Conservation (phyloP, 2,888 invertebrate genomes). For the Volucella bombylans region DNA sequence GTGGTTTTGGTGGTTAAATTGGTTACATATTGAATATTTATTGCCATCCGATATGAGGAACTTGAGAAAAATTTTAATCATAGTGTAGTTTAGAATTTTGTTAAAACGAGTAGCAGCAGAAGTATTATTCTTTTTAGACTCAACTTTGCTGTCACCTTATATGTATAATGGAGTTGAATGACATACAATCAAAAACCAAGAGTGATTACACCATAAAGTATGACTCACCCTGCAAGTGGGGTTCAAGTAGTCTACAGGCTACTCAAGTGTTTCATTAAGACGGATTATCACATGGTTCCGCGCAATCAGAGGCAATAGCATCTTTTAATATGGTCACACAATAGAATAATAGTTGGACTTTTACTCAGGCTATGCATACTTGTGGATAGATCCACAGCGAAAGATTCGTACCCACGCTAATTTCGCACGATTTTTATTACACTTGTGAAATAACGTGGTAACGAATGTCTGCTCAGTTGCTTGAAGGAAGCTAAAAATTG, state of each 20-base stretch:
- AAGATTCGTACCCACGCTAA: conserved; percentile 60
- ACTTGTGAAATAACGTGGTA: conserved; percentile 45
- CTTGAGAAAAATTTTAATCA: conserved; percentile 27
- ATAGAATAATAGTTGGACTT: conserved; percentile 50
- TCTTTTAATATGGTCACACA: conserved; percentile 37
- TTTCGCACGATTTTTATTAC: conserved; percentile 61
- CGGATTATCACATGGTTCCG: conserved; percentile 43
- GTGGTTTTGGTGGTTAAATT: conserved; percentile 59
- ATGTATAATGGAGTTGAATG: conserved; percentile 35
- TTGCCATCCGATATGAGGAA: conserved; percentile 38
- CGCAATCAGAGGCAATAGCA: conserved; percentile 40
- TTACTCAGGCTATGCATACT: conserved; percentile 3
- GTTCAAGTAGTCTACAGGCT: conserved; percentile 21
- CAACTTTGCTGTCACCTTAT: conserved; percentile 42
- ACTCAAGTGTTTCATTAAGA: conserved; percentile 32
- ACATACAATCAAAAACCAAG: background rate
- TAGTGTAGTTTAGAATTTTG: conserved; percentile 24
- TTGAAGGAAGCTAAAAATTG: conserved; percentile 32
- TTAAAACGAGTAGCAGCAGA: conserved; percentile 34
- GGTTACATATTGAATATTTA: conserved; percentile 3
- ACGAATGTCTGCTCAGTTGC: conserved; percentile 21
- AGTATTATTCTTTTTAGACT: background rate
- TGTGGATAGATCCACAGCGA: background rate
- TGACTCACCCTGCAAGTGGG: conserved; percentile 8
- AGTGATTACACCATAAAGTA: background rate